These are phyloP conservation scores for Palloptera scutellata DNA, from an alignment of 2,888 invertebrate genomes.

Conservation along the genomic window DNA sequence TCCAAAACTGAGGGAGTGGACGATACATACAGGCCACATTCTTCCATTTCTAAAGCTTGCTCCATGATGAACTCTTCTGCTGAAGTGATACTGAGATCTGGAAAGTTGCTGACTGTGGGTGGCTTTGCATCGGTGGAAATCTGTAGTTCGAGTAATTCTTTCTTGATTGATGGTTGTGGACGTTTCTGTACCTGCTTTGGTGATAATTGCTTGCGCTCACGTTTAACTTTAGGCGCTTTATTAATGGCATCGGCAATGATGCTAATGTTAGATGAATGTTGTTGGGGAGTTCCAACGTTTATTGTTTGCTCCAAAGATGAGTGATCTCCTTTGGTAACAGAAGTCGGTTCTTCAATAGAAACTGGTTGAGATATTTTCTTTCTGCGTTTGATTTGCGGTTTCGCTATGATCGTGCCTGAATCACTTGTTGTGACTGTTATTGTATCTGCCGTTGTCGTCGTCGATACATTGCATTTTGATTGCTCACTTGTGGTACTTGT, in stretches of 20 bases:
- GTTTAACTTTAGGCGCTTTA: constrained; percentile 51
- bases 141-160: constrained; percentile 36
- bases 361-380: background rate
- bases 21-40: constrained; percentile 56
- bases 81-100: constrained; percentile 60
- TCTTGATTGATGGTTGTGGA: constrained; percentile 39
- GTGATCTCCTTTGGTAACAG: background rate
- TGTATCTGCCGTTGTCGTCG: constrained; percentile 14
- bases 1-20: constrained; percentile 43
- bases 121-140: constrained; percentile 26
- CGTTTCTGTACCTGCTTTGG: constrained; percentile 57
- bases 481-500: background rate
- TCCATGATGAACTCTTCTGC: constrained; percentile 63
- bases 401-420: background rate
- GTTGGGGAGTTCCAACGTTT: background rate
- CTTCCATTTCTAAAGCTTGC: constrained; percentile 63
- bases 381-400: background rate
- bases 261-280: too few relatives aligned
- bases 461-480: background rate
- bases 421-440: constrained; percentile 23
- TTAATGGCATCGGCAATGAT: too few relatives aligned
- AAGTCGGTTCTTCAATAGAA: background rate
- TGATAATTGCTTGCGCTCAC: constrained; percentile 54
- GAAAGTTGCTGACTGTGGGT: constrained; percentile 39
- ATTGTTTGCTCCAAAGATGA: background rate